Evolutionary conservation across 2,113 vertebrate genomes (phyloP).

Genomic region (Gorsachius goisagi): DNA sequence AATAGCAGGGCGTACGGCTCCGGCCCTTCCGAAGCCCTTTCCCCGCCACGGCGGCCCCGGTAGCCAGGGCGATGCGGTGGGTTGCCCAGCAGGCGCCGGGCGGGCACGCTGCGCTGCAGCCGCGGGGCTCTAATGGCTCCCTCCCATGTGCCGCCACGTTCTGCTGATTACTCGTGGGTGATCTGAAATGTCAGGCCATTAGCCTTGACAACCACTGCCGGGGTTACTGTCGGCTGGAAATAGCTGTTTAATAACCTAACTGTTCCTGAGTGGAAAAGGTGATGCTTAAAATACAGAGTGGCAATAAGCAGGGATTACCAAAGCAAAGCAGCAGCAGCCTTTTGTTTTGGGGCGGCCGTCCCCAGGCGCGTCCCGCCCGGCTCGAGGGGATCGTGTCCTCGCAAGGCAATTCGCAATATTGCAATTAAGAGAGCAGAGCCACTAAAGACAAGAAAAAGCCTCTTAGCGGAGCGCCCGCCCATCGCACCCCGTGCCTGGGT

Average conservation of each 20-base stretch:
- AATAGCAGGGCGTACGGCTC: not conserved
- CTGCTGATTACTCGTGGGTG: conserved; percentile 72
- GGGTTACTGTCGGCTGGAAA: conserved; percentile 50
- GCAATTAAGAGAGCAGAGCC: not conserved
- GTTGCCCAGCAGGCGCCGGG: conserved; percentile 44
- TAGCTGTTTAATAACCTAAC: conserved; percentile 67
- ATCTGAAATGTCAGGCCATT: conserved; percentile 80
- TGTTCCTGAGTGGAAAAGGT: conserved; percentile 64
- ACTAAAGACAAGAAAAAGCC: not conserved
- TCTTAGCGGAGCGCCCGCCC: not conserved
- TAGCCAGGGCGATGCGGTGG: not conserved
- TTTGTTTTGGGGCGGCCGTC: not conserved
- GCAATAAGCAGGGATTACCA: conserved; percentile 64
- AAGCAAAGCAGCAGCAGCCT: not conserved
- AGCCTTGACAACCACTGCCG: conserved; percentile 64
- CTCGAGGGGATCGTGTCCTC: not conserved
- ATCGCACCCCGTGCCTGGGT: not conserved
- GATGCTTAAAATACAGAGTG: conserved; percentile 66
- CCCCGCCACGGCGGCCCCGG: not conserved
- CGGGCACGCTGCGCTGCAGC: conserved; percentile 45
- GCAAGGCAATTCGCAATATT: not conserved
- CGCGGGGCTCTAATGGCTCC: conserved; percentile 62
- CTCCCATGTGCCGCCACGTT: conserved; percentile 68
- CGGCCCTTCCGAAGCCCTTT: conserved; percentile 30
- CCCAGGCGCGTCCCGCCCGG: not conserved